Conservation (phyloP, 37 sponge, comb jelly and placozoan genomes). For the Spongilla lacustris region DNA sequence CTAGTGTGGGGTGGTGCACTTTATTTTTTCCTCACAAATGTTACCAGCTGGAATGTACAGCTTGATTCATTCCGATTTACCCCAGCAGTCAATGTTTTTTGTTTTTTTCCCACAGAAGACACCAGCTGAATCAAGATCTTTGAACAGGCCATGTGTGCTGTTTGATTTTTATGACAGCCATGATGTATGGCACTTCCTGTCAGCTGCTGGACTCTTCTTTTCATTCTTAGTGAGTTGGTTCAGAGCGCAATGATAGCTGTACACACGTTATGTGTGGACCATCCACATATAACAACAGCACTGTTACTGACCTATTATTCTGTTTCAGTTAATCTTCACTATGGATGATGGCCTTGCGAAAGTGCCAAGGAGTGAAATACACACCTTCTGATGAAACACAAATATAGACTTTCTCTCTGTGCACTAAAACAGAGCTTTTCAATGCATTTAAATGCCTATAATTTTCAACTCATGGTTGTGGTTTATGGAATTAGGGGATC, state of each 20-base stretch:
- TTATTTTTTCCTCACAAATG: slow-evolving; percentile 66
- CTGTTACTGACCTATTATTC: no score
- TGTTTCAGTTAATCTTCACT: slow-evolving; percentile 47
- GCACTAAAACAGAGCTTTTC: not conserved
- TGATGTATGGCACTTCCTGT: slow-evolving; percentile 94
- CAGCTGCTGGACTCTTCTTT: slow-evolving; percentile 92
- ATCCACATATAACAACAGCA: no score
- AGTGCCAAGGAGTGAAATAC: not conserved
- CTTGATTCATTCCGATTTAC: not conserved
- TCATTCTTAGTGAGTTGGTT: slow-evolving; percentile 63
- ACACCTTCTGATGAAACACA: not conserved
- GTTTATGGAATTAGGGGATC: no score
- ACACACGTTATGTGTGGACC: slow-evolving; percentile 5
- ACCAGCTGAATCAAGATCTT: slow-evolving; percentile 71
- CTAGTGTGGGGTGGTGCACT: slow-evolving; percentile 54
- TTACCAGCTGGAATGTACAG: slow-evolving; percentile 69
- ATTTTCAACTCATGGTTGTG: no score
- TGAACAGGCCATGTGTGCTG: slow-evolving; percentile 68
- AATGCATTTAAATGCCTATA: no score
- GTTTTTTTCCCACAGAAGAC: not conserved
- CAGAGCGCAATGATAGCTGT: no score
- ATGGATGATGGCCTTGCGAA: slow-evolving; percentile 45
- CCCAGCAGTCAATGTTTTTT: not conserved
- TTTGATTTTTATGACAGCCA: slow-evolving; percentile 87
- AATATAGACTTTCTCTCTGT: not conserved